Evolutionary conservation across 2,888 invertebrate genomes (phyloP).

Genomic region (Hypomecis atomaria): DNA sequence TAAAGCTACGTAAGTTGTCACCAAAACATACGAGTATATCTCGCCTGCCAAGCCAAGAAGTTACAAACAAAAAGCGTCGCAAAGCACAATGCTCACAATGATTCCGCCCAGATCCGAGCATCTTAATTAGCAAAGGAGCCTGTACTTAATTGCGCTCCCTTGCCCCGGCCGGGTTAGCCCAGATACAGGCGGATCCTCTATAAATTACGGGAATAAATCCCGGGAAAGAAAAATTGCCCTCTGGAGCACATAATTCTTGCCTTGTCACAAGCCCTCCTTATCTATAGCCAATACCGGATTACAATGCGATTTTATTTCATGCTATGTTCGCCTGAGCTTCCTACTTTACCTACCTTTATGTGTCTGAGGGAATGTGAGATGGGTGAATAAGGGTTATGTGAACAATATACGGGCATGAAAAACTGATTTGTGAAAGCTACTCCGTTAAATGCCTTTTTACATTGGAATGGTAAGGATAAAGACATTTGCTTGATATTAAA

Average conservation of each 20-base stretch:
- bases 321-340: conserved; percentile 67
- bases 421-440: conserved; percentile 4
- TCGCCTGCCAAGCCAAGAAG: too few species aligned
- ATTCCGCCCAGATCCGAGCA: conserved; percentile 41
- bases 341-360: conserved; percentile 44
- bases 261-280: conserved; percentile 85
- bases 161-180: conserved; percentile 77
- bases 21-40: too few species aligned
- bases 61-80: conserved; percentile 1
- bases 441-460: neutral
- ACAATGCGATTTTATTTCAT: conserved; percentile 84
- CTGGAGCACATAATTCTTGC: conserved; percentile 85
- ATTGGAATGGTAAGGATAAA: too few species aligned
- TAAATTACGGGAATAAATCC: conserved; percentile 85
- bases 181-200: conserved; percentile 83
- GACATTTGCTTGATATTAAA: too few species aligned
- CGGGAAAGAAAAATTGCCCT: conserved; percentile 84
- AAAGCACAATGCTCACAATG: conserved; percentile 17
- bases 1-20: too few species aligned
- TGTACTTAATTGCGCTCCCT: conserved; percentile 75
- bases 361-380: conserved; percentile 25
- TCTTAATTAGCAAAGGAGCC: conserved; percentile 68
- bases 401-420: conserved; percentile 17
- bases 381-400: conserved; percentile 25
- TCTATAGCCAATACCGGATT: conserved; percentile 84